phyloP scores from a whole-genome alignment of 1,140 invertebrate species.

The Pachypeltis micranthus region DNA sequence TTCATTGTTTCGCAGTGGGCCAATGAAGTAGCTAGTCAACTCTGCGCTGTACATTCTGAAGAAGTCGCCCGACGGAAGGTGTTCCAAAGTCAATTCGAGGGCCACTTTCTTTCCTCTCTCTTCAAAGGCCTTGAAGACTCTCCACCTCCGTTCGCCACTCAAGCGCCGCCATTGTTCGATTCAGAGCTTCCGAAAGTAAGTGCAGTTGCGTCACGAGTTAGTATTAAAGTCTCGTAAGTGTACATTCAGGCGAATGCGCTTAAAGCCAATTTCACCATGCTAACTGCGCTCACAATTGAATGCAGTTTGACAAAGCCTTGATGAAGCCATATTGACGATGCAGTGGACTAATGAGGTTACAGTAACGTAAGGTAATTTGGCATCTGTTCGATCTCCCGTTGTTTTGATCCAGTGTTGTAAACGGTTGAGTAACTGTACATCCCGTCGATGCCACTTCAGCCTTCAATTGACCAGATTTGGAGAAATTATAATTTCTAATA shows the following conservation, averaged over 20 bases:
- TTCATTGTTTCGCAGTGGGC: too few relatives aligned
- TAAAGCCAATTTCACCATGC: background rate
- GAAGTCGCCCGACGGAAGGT: constrained; percentile 56
- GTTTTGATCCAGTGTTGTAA: too few relatives aligned
- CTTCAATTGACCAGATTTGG: too few relatives aligned
- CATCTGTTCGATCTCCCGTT: too few relatives aligned
- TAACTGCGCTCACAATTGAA: background rate
- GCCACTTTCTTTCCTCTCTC: constrained; percentile 72
- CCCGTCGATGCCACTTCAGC: too few relatives aligned
- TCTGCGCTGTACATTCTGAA: constrained; percentile 60
- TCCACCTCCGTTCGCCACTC: constrained; percentile 71
- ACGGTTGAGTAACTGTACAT: too few relatives aligned
- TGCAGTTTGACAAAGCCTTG: too few relatives aligned
- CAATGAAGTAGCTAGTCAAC: constrained; percentile 57
- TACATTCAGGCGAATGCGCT: background rate
- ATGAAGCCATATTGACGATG: too few relatives aligned
- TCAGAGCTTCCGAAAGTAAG: constrained; percentile 53
- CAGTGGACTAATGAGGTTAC: too few relatives aligned
- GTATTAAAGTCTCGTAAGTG: too few relatives aligned
- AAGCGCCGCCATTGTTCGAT: constrained; percentile 63
- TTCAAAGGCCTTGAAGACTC: constrained; percentile 80
- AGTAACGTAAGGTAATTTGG: too few relatives aligned
- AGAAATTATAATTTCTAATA: too few relatives aligned
- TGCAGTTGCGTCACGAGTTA: constrained; percentile 24
- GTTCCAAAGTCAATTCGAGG: constrained; percentile 63